phyloP scores from a whole-genome alignment of 2,888 invertebrate species.

The Pseudococcus jackbeardsleyi region DNA sequence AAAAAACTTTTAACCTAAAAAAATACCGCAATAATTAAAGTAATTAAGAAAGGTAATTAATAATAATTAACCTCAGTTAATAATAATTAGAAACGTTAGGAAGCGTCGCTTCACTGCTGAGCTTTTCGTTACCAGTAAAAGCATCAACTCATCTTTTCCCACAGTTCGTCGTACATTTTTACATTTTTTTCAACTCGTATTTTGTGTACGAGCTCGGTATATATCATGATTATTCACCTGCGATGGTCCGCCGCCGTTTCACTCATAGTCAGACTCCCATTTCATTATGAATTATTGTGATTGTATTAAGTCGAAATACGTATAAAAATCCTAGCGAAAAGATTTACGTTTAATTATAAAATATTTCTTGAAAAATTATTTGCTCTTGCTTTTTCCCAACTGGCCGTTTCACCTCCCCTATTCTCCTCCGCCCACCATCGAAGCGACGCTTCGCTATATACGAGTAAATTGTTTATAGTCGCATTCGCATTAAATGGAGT shows the following conservation, averaged over 20 bases:
- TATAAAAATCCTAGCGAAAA: constrained; percentile 52
- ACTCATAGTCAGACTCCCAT: constrained; percentile 55
- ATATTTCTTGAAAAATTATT: constrained; percentile 64
- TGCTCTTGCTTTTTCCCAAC: constrained; percentile 37
- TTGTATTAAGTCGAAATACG: constrained; percentile 64
- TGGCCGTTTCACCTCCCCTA: constrained; percentile 26
- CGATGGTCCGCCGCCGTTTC: constrained; percentile 60
- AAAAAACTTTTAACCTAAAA: constrained; percentile 54
- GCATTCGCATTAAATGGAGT: constrained; percentile 16
- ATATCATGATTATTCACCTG: constrained; percentile 65
- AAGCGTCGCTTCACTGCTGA: constrained; percentile 58
- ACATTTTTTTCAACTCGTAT: constrained; percentile 48
- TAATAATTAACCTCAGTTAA: constrained; percentile 64
- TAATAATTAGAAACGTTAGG: constrained; percentile 64
- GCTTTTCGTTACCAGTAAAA: constrained; percentile 55
- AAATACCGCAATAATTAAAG: constrained; percentile 63
- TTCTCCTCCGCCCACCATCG: neutral
- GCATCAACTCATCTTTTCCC: constrained; percentile 61
- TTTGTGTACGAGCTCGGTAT: constrained; percentile 42
- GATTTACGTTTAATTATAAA: constrained; percentile 62
- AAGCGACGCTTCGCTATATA: neutral
- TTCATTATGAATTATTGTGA: constrained; percentile 65
- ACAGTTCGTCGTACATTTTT: constrained; percentile 53
- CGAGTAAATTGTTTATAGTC: constrained; percentile 28
- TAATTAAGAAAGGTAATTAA: constrained; percentile 65